Conservation (phyloP, 2,113 vertebrate genomes). For the Uropsilus gracilis region DNA sequence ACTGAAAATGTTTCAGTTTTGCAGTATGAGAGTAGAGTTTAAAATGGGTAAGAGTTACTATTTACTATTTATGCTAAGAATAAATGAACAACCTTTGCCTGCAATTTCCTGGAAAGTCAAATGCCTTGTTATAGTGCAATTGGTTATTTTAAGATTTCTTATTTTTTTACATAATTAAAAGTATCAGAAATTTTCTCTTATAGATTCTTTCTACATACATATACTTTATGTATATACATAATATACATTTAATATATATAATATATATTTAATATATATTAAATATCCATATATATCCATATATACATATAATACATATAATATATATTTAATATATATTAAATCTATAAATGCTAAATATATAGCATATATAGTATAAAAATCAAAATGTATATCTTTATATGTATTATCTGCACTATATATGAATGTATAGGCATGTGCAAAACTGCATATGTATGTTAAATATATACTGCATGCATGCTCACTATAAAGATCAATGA, state of each 20-base stretch:
- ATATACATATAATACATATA: no score
- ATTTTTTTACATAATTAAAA: slow-evolving; percentile 28
- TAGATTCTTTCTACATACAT: background rate
- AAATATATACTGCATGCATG: background rate
- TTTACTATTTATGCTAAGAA: slow-evolving; percentile 71
- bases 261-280: no score
- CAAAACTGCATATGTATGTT: no score
- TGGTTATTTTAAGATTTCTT: background rate
- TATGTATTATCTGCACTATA: background rate
- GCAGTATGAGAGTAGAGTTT: slow-evolving; percentile 24
- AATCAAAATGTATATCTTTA: background rate
- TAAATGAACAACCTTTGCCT: slow-evolving; percentile 49
- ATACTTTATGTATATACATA: background rate
- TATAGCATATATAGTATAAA: background rate
- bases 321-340: background rate
- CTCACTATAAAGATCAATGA: background rate
- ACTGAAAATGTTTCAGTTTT: slow-evolving; percentile 62
- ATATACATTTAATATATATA: no score
- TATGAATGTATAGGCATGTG: background rate
- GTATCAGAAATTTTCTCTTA: background rate
- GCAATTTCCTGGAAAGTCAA: slow-evolving; percentile 42
- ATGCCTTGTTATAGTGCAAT: background rate
- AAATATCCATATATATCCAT: no score
- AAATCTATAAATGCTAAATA: background rate
- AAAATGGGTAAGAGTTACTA: slow-evolving; percentile 66